phyloP scores from a whole-genome alignment of 2,888 invertebrate genomes.

The Toxonevra muliebris region DNA sequence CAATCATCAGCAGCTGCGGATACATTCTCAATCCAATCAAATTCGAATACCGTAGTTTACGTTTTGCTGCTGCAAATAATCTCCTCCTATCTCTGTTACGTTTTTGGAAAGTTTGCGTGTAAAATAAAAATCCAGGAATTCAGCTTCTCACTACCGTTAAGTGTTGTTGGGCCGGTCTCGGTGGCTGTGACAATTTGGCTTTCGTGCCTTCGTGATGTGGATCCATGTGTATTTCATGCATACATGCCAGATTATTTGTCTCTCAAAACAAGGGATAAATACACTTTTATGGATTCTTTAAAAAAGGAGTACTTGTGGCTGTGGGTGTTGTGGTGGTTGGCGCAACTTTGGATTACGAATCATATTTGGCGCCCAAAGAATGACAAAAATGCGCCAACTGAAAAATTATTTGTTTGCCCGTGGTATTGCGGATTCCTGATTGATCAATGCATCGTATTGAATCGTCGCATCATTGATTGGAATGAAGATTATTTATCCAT shows the following conservation, averaged over 20 bases:
- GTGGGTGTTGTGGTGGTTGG: slow-evolving; percentile 82
- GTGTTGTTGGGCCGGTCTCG: slow-evolving; percentile 78
- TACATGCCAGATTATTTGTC: slow-evolving; percentile 84
- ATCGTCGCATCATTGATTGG: slow-evolving; percentile 77
- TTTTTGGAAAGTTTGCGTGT: slow-evolving; percentile 82
- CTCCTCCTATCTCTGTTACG: slow-evolving; percentile 74
- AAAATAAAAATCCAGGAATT: slow-evolving; percentile 89
- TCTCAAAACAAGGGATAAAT: slow-evolving; percentile 67
- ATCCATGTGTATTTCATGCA: slow-evolving; percentile 74
- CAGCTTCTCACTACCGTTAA: slow-evolving; percentile 85
- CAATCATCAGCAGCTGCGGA: slow-evolving; percentile 26
- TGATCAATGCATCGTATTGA: slow-evolving; percentile 85
- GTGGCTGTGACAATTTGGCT: slow-evolving; percentile 75
- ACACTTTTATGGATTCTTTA: slow-evolving; percentile 69
- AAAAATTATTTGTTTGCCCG: slow-evolving; percentile 83
- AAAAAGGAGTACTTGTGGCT: slow-evolving; percentile 76
- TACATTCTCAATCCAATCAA: slow-evolving; percentile 49
- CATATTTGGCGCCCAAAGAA: slow-evolving; percentile 87
- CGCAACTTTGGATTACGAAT: slow-evolving; percentile 86
- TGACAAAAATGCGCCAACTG: slow-evolving; percentile 84
- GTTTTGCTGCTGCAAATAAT: slow-evolving; percentile 74
- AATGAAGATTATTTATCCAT: slow-evolving; percentile 65
- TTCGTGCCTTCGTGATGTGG: slow-evolving; percentile 72
- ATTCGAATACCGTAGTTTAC: slow-evolving; percentile 65
- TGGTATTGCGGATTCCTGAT: slow-evolving; percentile 85